These are phyloP conservation scores for Ariolimax columbianus DNA, from an alignment of 2,888 invertebrate genomes.

Conservation along the genomic window DNA sequence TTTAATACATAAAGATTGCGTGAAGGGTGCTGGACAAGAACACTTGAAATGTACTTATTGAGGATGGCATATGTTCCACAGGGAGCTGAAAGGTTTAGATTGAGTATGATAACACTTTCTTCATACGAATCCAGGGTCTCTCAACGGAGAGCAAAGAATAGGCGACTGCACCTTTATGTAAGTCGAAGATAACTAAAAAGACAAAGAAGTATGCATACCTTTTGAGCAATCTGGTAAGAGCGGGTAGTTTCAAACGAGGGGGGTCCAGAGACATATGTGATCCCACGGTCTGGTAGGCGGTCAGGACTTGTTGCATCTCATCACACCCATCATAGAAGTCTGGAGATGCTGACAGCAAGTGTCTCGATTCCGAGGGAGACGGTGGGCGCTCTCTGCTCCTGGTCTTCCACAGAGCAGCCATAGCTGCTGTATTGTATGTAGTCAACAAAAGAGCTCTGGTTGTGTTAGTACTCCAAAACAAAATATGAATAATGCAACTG, in stretches of 20 bases:
- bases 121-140: too few relatives aligned
- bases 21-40: too few relatives aligned
- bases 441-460: too few relatives aligned
- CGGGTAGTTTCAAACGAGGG: not conserved
- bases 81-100: too few relatives aligned
- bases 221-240: not conserved
- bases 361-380: not conserved
- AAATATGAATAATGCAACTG: too few relatives aligned
- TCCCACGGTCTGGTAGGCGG: slow-evolving; percentile 9
- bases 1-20: too few relatives aligned
- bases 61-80: too few relatives aligned
- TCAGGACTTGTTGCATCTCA: slow-evolving; percentile 6
- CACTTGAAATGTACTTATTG: too few relatives aligned
- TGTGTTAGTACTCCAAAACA: too few relatives aligned
- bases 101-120: too few relatives aligned
- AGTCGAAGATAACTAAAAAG: not conserved
- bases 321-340: not conserved
- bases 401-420: slow-evolving; percentile 8
- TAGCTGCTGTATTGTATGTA: not conserved
- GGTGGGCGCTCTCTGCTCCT: not conserved
- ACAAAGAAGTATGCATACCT: not conserved
- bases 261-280: not conserved
- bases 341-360: not conserved
- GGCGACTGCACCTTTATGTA: too few relatives aligned
- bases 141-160: too few relatives aligned